Percentiles rank a stretch among this genome's conserved stretches.
Evolutionary conservation across 37 sponge, comb jelly and placozoan species (phyloP).

Genomic region (Halichondria panicea): DNA sequence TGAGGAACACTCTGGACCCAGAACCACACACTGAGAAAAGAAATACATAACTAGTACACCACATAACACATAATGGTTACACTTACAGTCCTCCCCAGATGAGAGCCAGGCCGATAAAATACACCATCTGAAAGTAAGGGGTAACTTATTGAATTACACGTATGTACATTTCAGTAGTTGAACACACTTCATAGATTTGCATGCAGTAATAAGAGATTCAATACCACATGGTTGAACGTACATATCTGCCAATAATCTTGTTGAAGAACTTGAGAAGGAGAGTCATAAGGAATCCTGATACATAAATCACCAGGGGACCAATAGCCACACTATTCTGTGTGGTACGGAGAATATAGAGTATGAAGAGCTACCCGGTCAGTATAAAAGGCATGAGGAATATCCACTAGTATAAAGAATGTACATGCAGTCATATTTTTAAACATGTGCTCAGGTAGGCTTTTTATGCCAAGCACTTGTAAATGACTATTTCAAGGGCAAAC

Average conservation of each 20-base stretch:
- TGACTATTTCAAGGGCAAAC: too few relatives aligned
- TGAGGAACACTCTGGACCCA: constrained; percentile 16
- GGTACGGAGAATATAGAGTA: neutral
- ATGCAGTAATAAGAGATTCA: too few relatives aligned
- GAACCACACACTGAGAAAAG: constrained; percentile 41
- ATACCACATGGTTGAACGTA: constrained; percentile 29
- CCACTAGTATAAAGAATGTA: too few relatives aligned
- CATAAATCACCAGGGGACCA: constrained; percentile 78
- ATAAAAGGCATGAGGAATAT: too few relatives aligned
- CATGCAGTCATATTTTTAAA: too few relatives aligned
- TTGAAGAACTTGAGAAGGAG: constrained; percentile 59
- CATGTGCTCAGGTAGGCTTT: too few relatives aligned
- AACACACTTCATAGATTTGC: neutral
- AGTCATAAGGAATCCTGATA: constrained; percentile 71
- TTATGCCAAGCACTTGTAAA: too few relatives aligned
- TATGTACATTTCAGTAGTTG: neutral
- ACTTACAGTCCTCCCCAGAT: constrained; percentile 71
- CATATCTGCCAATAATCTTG: constrained; percentile 74
- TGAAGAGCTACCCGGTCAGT: too few relatives aligned
- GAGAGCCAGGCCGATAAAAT: constrained; percentile 66
- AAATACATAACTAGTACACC: neutral
- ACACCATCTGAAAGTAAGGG: constrained; percentile 59
- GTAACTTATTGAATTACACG: neutral
- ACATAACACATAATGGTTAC: neutral
- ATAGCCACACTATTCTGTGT: constrained; percentile 73